Evolutionary conservation across 1,140 invertebrate species (phyloP).

Genomic region (Pogonognathellus flavescens): DNA sequence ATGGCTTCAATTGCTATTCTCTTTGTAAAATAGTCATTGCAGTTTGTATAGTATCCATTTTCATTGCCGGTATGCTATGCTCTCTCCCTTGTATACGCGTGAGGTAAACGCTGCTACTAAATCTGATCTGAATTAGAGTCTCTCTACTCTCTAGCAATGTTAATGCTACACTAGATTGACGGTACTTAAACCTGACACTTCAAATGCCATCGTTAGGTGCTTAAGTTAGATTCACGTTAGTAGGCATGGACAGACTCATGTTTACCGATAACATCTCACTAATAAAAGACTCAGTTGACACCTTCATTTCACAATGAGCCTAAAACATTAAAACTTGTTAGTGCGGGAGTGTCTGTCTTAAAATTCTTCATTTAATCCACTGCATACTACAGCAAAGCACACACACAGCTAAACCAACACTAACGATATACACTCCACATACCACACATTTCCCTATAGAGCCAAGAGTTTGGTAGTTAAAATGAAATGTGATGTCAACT

Average conservation of each 20-base stretch:
- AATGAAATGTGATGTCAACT: constrained; percentile 35
- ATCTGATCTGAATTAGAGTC: constrained; percentile 40
- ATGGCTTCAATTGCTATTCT: constrained; percentile 7
- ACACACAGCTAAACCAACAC: background rate
- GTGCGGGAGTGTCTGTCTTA: constrained; percentile 43
- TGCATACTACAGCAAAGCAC: constrained; percentile 13
- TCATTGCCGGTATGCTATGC: background rate
- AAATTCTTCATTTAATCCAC: constrained; percentile 40
- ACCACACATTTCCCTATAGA: constrained; percentile 20
- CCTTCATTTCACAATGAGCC: constrained; percentile 45
- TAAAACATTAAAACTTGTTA: constrained; percentile 48
- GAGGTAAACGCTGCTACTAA: constrained; percentile 23
- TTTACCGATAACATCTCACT: constrained; percentile 45
- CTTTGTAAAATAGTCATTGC: constrained; percentile 19
- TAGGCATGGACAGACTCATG: constrained; percentile 49
- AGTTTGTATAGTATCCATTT: background rate
- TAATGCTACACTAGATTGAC: constrained; percentile 37
- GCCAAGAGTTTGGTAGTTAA: constrained; percentile 4
- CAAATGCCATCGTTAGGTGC: constrained; percentile 47
- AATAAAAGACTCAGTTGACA: constrained; percentile 43
- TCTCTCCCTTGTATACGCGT: background rate
- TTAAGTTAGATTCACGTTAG: constrained; percentile 41
- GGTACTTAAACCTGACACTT: constrained; percentile 46
- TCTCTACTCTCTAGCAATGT: constrained; percentile 26
- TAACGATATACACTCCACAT: background rate